Conservation (phyloP, 1,140 invertebrate species). For the Drosophila nasuta region DNA sequence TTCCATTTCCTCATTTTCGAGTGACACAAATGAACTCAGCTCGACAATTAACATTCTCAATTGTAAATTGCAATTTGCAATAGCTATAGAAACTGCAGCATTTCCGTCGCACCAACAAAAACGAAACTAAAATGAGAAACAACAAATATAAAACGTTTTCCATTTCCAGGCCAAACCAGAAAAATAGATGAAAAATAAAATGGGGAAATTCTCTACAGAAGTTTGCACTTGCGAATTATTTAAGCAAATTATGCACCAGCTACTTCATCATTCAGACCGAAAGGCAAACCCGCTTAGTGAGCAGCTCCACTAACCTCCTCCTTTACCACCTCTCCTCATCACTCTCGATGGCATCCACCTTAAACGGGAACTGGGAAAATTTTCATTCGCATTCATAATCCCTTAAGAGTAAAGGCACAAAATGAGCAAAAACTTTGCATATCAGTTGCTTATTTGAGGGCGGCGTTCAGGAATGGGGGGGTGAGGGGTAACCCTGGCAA, state of each 20-base stretch:
- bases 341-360: slow-evolving; percentile 3
- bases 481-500: slow-evolving; percentile 17
- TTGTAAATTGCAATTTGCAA: slow-evolving; percentile 26
- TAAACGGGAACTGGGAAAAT: slow-evolving; percentile 39
- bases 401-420: slow-evolving; percentile 45
- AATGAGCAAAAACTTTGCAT: slow-evolving; percentile 50
- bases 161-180: slow-evolving; percentile 37
- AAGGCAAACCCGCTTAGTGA: slow-evolving; percentile 11
- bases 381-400: slow-evolving; percentile 57
- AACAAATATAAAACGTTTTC: slow-evolving; percentile 24
- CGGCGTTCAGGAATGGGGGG: neutral
- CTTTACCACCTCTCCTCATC: neutral
- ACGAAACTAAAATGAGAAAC: neutral
- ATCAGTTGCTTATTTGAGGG: slow-evolving; percentile 15
- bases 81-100: slow-evolving; percentile 36
- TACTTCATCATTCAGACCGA: slow-evolving; percentile 41
- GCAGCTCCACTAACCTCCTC: slow-evolving; percentile 4
- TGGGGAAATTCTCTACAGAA: slow-evolving; percentile 1
- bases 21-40: slow-evolving; percentile 19
- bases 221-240: slow-evolving; percentile 46
- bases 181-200: neutral
- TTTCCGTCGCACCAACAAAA: slow-evolving; percentile 29
- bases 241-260: slow-evolving; percentile 47
- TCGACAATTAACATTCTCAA: slow-evolving; percentile 52
- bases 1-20: slow-evolving; percentile 33